These are phyloP conservation scores for Anthrax anthrax DNA, from an alignment of 2,888 invertebrate species.

Conservation along the genomic window DNA sequence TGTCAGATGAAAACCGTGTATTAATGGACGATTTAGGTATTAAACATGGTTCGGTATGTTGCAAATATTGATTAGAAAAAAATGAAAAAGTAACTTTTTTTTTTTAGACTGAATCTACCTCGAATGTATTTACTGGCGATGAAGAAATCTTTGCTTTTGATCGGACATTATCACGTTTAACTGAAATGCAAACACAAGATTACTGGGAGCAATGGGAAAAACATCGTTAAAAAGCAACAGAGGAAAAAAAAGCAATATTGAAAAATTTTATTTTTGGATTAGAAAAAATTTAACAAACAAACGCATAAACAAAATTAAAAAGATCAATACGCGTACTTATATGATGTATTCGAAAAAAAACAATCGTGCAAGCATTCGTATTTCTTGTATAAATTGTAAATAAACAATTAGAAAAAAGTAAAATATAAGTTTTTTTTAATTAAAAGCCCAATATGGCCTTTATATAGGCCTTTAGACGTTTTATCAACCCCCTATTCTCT, in stretches of 20 bases:
- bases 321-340: too few species aligned
- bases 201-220: conserved; percentile 82
- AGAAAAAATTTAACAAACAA: too few species aligned
- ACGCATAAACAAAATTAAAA: too few species aligned
- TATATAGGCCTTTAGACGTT: too few species aligned
- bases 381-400: too few species aligned
- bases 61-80: neutral
- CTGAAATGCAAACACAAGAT: conserved; percentile 90
- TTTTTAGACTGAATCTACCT: conserved; percentile 54
- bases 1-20: conserved; percentile 64
- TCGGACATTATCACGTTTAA: conserved; percentile 79
- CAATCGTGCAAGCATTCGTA: too few species aligned
- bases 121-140: conserved; percentile 91
- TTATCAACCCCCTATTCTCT: too few species aligned
- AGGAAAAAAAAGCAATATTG: neutral
- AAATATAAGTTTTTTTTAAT: too few species aligned
- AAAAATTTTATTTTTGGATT: too few species aligned
- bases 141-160: conserved; percentile 97
- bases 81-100: neutral
- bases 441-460: too few species aligned
- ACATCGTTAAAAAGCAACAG: conserved; percentile 21
- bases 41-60: conserved; percentile 51
- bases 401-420: too few species aligned
- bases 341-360: too few species aligned
- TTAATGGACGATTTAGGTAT: conserved; percentile 95